Evolutionary conservation across 1,140 invertebrate genomes (phyloP).

Genomic region (Drosophila nasuta): DNA sequence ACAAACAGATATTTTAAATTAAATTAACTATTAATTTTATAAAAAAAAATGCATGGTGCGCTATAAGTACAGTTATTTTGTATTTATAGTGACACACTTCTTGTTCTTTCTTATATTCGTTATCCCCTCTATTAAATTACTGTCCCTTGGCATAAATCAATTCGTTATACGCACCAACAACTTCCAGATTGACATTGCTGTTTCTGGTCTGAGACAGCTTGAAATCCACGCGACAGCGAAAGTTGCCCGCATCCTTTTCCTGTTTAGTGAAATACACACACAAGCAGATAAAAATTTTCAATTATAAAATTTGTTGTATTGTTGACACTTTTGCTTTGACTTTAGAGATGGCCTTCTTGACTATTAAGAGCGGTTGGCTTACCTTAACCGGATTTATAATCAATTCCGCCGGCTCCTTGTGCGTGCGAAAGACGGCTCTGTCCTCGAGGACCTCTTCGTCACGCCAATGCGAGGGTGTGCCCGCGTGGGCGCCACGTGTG

Average conservation of each 20-base stretch:
- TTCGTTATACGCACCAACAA: constrained; percentile 90
- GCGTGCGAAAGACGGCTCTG: constrained; percentile 86
- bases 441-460: constrained; percentile 86
- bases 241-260: constrained; percentile 90
- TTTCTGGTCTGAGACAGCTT: constrained; percentile 92
- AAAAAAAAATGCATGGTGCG: too few relatives aligned
- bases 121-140: too few relatives aligned
- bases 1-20: not conserved
- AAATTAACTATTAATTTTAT: not conserved
- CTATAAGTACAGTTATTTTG: too few relatives aligned
- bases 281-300: constrained; percentile 83
- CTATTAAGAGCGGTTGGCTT: constrained; percentile 22
- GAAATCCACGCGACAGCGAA: constrained; percentile 93
- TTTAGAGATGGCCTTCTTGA: not conserved
- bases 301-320: constrained; percentile 66
- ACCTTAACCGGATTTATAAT: constrained; percentile 84
- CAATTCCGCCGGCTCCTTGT: constrained; percentile 86
- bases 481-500: constrained; percentile 84
- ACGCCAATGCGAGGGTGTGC: constrained; percentile 85
- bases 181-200: constrained; percentile 91
- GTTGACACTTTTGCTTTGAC: constrained; percentile 52
- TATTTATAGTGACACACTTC: too few relatives aligned
- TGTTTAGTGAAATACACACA: constrained; percentile 57
- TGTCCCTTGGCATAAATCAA: constrained; percentile 22
- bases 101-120: too few relatives aligned